Evolutionary conservation across 1,140 invertebrate species (phyloP).

Genomic region (Rhyzopertha dominica): DNA sequence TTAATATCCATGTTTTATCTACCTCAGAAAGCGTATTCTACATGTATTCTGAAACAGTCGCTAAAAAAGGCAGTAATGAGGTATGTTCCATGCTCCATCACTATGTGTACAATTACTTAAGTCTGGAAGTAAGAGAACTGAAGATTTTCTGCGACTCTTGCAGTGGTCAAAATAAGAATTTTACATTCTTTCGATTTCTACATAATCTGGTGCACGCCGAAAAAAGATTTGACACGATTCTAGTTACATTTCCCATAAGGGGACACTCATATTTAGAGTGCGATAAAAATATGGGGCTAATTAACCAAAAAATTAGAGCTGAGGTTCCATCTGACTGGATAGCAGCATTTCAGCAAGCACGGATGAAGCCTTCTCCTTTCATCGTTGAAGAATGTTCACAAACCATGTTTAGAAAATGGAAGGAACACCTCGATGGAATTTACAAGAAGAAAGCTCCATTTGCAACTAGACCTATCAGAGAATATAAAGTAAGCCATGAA

Average conservation of each 20-base stretch:
- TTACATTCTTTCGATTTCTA: constrained; percentile 24
- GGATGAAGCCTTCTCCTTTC: constrained; percentile 23
- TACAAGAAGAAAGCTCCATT: too few species aligned
- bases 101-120: constrained; percentile 24
- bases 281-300: constrained; percentile 31
- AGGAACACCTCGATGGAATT: too few species aligned
- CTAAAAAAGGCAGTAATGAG: constrained; percentile 28
- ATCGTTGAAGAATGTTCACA: constrained; percentile 12
- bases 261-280: constrained; percentile 33
- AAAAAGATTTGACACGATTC: constrained; percentile 17
- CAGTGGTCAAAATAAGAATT: constrained; percentile 37
- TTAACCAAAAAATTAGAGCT: constrained; percentile 25
- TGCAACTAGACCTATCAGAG: too few species aligned
- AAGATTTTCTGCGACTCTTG: constrained; percentile 33
- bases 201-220: constrained; percentile 10
- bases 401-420: too few species aligned
- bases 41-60: constrained; percentile 23
- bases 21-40: constrained; percentile 22
- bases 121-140: constrained; percentile 19
- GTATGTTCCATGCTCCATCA: constrained; percentile 31
- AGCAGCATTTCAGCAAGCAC: constrained; percentile 15
- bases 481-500: too few species aligned
- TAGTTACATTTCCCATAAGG: constrained; percentile 21
- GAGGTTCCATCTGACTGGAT: constrained; percentile 27
- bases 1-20: constrained; percentile 30